Evolutionary conservation across 2,888 invertebrate genomes (phyloP).

Genomic region (Punctoribates punctum): DNA sequence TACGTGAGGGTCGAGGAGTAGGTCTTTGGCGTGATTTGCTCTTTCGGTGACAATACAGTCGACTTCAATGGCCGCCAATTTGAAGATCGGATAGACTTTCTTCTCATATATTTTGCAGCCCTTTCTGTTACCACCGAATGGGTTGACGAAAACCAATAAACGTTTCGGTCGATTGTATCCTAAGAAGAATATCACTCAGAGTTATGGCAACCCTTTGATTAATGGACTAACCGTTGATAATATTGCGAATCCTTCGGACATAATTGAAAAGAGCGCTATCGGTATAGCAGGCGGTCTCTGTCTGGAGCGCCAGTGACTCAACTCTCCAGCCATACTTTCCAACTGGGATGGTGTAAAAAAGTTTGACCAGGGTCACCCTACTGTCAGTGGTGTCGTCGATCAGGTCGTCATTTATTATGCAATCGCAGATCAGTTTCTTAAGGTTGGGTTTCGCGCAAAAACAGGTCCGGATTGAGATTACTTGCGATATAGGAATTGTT

Average conservation of each 20-base stretch:
- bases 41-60: conserved; percentile 69
- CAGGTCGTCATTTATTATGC: conserved; percentile 24
- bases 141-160: conserved; percentile 75
- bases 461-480: conserved; percentile 45
- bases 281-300: background rate
- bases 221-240: conserved; percentile 8
- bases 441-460: conserved; percentile 42
- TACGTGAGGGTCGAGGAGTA: conserved; percentile 55
- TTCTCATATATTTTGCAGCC: conserved; percentile 70
- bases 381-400: background rate
- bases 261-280: conserved; percentile 14
- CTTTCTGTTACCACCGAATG: conserved; percentile 72
- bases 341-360: conserved; percentile 44
- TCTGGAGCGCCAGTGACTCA: background rate
- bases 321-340: conserved; percentile 46
- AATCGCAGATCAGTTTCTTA: conserved; percentile 43
- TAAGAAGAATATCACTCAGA: background rate
- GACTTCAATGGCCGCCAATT: conserved; percentile 55
- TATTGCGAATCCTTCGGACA: background rate
- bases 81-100: conserved; percentile 60
- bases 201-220: background rate
- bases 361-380: conserved; percentile 34
- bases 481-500: conserved; percentile 41
- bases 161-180: conserved; percentile 61
- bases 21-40: conserved; percentile 71